phyloP scores from a whole-genome alignment of 1,140 invertebrate genomes.

The Drosophila setifemur region DNA sequence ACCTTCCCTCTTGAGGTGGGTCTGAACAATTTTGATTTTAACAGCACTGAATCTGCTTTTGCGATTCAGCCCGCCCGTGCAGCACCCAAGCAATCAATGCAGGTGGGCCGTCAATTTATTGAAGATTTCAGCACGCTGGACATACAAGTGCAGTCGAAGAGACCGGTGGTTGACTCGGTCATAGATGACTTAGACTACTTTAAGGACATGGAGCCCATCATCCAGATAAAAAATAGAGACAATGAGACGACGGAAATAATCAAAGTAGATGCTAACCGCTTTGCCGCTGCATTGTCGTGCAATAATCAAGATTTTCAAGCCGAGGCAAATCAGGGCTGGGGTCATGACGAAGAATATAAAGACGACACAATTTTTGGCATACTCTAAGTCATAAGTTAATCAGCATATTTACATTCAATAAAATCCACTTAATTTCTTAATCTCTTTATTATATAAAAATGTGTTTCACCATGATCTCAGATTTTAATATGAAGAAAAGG shows the following conservation, averaged over 20 bases:
- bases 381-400: too few relatives aligned
- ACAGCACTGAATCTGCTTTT: slow-evolving; percentile 35
- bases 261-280: slow-evolving; percentile 55
- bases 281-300: slow-evolving; percentile 57
- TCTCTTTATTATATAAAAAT: too few relatives aligned
- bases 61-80: neutral
- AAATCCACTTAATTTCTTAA: too few relatives aligned
- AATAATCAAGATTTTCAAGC: slow-evolving; percentile 9
- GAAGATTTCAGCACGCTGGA: slow-evolving; percentile 89
- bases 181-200: slow-evolving; percentile 89
- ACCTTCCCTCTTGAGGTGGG: too few relatives aligned
- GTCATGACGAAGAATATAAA: slow-evolving; percentile 61
- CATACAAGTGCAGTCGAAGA: slow-evolving; percentile 86
- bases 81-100: neutral
- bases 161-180: slow-evolving; percentile 81
- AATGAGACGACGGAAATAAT: slow-evolving; percentile 16
- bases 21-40: slow-evolving; percentile 18
- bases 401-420: too few relatives aligned
- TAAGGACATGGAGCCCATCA: slow-evolving; percentile 92
- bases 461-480: too few relatives aligned
- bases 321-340: slow-evolving; percentile 57
- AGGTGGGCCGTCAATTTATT: slow-evolving; percentile 64
- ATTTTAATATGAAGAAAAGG: too few relatives aligned
- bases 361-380: too few relatives aligned
- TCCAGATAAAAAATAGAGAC: slow-evolving; percentile 84